phyloP scores from a whole-genome alignment of 1,140 invertebrate species.

The Caerostris darwini region DNA sequence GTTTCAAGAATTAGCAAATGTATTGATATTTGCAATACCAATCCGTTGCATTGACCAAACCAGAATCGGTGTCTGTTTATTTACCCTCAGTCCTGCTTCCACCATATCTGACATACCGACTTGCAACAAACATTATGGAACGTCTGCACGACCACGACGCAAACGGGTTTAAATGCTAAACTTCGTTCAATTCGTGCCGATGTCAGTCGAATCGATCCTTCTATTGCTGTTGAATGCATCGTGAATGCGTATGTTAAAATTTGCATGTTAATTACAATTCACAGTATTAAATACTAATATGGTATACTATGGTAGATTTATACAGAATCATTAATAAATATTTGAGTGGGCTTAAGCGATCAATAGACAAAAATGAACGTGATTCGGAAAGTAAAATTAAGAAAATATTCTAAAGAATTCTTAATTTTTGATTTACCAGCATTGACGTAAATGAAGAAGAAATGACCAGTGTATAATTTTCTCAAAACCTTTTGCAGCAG shows the following conservation, averaged over 20 bases:
- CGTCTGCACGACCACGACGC: background rate
- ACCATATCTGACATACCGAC: background rate
- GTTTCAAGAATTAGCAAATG: no score
- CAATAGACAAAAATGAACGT: background rate
- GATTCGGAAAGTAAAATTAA: background rate
- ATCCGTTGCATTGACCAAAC: no score
- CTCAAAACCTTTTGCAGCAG: background rate
- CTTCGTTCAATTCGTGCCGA: background rate
- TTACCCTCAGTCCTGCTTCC: background rate
- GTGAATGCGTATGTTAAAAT: no score
- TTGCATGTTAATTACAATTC: background rate
- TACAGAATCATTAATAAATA: background rate
- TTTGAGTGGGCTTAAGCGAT: background rate
- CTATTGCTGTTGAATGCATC: background rate
- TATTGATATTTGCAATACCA: no score
- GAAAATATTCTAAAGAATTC: background rate
- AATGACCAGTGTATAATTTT: background rate
- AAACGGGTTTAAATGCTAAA: background rate
- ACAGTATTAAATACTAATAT: background rate
- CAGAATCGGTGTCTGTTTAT: background rate
- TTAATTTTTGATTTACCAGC: background rate
- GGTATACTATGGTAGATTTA: background rate
- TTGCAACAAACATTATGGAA: no score
- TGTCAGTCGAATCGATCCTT: background rate
- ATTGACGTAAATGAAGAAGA: conserved; percentile 22